Evolutionary conservation across 2,113 vertebrate species (phyloP).

Genomic region (Mirounga angustirostris): DNA sequence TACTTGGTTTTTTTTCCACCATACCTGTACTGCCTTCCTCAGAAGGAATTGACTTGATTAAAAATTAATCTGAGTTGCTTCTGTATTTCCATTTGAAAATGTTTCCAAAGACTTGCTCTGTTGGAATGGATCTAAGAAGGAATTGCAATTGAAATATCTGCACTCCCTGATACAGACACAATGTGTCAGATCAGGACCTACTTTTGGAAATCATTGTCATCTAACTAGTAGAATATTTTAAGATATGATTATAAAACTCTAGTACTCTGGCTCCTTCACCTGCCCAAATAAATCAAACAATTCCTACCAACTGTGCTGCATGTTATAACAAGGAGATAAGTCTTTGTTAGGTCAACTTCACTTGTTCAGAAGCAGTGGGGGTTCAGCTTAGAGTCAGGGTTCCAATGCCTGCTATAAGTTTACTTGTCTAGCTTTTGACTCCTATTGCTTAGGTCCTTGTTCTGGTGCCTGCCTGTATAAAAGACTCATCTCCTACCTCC

Average conservation of each 20-base stretch:
- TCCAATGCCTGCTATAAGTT: neutral
- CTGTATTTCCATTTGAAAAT: neutral
- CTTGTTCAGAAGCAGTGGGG: neutral
- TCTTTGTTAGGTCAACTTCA: neutral
- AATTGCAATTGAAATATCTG: neutral
- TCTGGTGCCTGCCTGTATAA: neutral
- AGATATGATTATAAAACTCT: neutral
- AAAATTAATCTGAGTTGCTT: neutral
- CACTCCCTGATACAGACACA: neutral
- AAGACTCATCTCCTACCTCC: neutral
- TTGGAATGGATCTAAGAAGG: neutral
- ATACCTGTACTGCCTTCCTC: neutral
- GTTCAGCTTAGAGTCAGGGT: neutral
- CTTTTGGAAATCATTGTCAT: neutral
- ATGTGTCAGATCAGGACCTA: neutral
- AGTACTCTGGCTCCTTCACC: neutral
- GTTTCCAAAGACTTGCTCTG: neutral
- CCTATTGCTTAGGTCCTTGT: neutral
- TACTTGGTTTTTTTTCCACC: neutral
- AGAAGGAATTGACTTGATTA: neutral
- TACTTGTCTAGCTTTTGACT: neutral
- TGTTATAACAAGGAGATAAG: rapidly evolving
- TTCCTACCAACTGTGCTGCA: neutral
- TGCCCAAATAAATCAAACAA: neutral
- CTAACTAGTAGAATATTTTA: neutral